Conservation (phyloP, 2,113 vertebrate genomes). For the Mellivora capensis region DNA sequence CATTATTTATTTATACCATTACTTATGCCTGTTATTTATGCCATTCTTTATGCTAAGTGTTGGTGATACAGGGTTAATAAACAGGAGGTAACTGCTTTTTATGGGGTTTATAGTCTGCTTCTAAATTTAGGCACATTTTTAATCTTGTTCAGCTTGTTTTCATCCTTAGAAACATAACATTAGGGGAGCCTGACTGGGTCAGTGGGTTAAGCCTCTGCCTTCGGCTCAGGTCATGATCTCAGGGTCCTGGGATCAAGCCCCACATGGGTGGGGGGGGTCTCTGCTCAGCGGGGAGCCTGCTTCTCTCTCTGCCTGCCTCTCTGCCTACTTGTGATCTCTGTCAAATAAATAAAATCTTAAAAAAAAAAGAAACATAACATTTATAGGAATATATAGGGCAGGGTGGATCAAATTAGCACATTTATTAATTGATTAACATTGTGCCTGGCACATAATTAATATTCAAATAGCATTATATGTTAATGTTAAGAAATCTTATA, state of each 20-base stretch:
- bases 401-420: not conserved
- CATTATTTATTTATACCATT: not conserved
- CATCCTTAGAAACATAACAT: not conserved
- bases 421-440: not conserved
- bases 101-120: not conserved
- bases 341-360: too few species aligned
- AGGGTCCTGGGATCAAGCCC: too few species aligned
- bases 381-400: not conserved
- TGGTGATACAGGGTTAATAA: not conserved
- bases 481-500: not conserved
- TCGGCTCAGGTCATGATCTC: too few species aligned
- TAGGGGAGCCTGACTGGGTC: not conserved
- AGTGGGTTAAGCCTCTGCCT: too few species aligned
- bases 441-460: not conserved
- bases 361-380: not conserved
- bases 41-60: not conserved
- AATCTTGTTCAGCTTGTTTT: conserved; percentile 4
- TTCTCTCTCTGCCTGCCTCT: too few species aligned
- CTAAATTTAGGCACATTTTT: not conserved
- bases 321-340: too few species aligned
- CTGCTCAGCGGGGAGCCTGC: too few species aligned
- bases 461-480: not conserved
- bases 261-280: too few species aligned
- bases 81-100: not conserved
- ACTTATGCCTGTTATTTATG: not conserved